Base-by-base conservation (phyloP, 2,888 invertebrate species). In the Orchesellides sinensis region DNA sequence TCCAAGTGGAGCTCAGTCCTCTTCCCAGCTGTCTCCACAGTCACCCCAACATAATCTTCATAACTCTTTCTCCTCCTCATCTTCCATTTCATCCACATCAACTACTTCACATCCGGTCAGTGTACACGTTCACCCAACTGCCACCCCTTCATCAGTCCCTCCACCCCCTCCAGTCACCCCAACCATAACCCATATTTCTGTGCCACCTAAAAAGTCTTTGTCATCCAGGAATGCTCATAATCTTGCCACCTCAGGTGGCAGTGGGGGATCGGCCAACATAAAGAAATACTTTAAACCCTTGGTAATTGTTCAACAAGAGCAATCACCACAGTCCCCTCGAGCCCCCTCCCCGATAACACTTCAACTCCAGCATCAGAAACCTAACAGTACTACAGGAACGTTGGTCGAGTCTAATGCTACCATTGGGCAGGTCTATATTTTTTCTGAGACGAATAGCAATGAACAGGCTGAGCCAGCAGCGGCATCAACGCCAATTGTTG, bases 141-240 rank as follows among this genome's bases (percentile, higher is more conserved):
- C n/a, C n/a, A n/a, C n/a, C n/a, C n/a, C 74, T 17, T 27, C 56
- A 23, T 63, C 65, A n/a, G 66, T 17, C 1, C 66, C 45, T 6
- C 77, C 79, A 0, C 79, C 79, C 8, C 59, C 69, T 19, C 52
- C 66, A 40, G 21, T 63, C 21, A 69, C 79, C 1, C 74, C 80
- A 49, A 70, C 68, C 3, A 23, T 52, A 23, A 70, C 83, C 0
- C 79, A 69, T 27, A 77, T 80, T 56, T 70, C 79, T n/a, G 75
- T 80, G 27, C 83, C 83, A 45, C 83, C 83, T 6, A 84, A 84
- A 23, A 84, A 84, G 23, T 80, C 80, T 32, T 59, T 84, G 45
- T 66, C 74, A 19, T 74, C 74, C 29, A 68, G 74, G 49, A 77
- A 83, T 72, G 74, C 74, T 23, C 54, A 63, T 40, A 61, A 83